Base-by-base conservation (phyloP, 1,140 invertebrate genomes). In the Scaptomyza montana region DNA sequence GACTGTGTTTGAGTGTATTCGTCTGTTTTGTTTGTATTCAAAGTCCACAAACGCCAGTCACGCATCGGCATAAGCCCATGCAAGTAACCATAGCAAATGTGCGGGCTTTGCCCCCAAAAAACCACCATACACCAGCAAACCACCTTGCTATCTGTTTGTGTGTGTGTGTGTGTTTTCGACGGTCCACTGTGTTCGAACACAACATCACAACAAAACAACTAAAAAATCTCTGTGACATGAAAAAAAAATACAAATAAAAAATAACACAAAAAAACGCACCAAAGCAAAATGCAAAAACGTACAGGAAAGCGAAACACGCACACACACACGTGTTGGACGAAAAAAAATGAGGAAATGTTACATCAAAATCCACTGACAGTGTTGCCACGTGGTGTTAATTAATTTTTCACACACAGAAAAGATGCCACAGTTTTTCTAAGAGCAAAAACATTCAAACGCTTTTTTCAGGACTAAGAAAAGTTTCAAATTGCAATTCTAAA, bases 21-120 rank as follows among this genome's bases (percentile, higher is more conserved):
- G 78, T 62, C 78, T 87, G 82, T 78, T 86, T 86, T 81, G 74
- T 87, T 86, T 86, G 81, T 78, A 85, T 86, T 87, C 81, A 87
- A 86, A 86, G 70, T 78, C 78, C 81, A 87, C 81, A 87, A 87
- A 87, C 80, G 76, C 79, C 78, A 82, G 82, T 86, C 82, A 89
- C 82, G 82, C 82, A 86, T 86, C 63, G 72, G 74, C 68, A 86
- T 82, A 86, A 86, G 76, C 84, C 84, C 78, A 79, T 87, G 78
- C 78, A 82, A 65, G 68, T 72, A 66, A 68, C 64, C 70, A 62
- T 59, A 76, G 62, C 74, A 72, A 68, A 73, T 66, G 53, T 62
- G 62, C 65, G 56, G 72, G 62, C 71, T 68, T 68, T 69, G 59
- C 12, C 46, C 53, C 55, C 21, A 50, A 62, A 78, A 45, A 45